Evolutionary conservation across 2,888 invertebrate species (phyloP), one percentile per base, ranked within the genome.

Genomic region (Spisula solida): DNA sequence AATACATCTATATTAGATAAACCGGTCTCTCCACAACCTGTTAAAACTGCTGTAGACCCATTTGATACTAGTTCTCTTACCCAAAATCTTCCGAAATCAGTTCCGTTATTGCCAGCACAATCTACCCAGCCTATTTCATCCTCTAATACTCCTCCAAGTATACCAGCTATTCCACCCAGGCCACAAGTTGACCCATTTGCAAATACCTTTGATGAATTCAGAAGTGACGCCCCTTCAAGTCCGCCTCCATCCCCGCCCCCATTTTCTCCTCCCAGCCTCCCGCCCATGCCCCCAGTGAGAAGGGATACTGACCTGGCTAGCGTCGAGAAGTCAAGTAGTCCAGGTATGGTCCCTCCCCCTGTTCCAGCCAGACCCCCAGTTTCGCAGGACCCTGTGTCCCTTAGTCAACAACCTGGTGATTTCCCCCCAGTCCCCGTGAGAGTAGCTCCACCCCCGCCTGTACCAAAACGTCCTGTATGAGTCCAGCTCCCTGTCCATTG

Each of bases 61-160:
- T 95, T 95, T 92, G 93, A 94, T 83, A 93, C 94, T 8, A 93
- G 94, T 88, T 88, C 83, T 85, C 51, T 93, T 48, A 87, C 90
- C n/a, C 88, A 89, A 29, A 83, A 89, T n/a, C 87, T 93, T 75
- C 82, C 90, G 31, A 82, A 83, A 34, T 81, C 47, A n/a, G 60
- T 47, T 48, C 90, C 85, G 60, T 78, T 87, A 79, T 56, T 82
- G 78, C 84, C 86, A 85, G 55, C 78, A 84, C 85, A 80, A n/a
- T 55, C 81, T 66, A 56, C 31, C 47, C 48, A 34, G 47, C 51
- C 70, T 29, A 48, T 18, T 12, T 20, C 25, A 25, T 25, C 60
- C n/a, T n/a, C 51, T 16, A 75, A 34, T 4, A 31, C 75, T 14
- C 1, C 75, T 16, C 31, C 47, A 16, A 66, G 51, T 60, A 51